phyloP scores from a whole-genome alignment of 1,140 invertebrate genomes.

The Brachionus plicatilis region DNA sequence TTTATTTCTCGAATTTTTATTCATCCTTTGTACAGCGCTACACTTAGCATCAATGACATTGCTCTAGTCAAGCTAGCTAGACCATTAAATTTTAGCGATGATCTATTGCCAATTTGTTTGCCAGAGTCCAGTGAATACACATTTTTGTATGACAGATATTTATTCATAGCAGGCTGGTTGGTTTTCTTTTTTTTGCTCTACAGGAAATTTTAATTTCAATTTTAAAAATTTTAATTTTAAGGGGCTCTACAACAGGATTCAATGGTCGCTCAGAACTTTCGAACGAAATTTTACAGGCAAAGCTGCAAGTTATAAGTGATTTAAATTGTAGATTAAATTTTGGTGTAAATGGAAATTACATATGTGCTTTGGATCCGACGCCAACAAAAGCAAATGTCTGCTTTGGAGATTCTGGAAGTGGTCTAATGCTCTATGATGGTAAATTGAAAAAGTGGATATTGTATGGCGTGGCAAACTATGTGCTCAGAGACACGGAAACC shows the following conservation, averaged over 20 bases:
- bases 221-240: not conserved
- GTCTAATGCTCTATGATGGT: not conserved
- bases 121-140: not conserved
- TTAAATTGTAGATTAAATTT: not conserved
- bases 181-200: not conserved
- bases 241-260: conserved; percentile 6
- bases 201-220: not conserved
- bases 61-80: not conserved
- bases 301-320: not conserved
- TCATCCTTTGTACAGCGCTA: not conserved
- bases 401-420: conserved; percentile 9
- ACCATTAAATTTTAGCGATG: not conserved
- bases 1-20: not conserved
- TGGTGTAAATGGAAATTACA: not conserved
- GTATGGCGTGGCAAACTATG: not conserved
- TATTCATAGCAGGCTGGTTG: not conserved
- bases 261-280: not conserved
- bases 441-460: not conserved
- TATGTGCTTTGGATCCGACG: not conserved
- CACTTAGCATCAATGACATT: not conserved
- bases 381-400: not conserved
- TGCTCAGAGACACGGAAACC: not conserved
- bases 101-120: not conserved
- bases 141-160: not conserved
- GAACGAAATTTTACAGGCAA: not conserved